phyloP scores from a whole-genome alignment of 1,140 invertebrate genomes.

The Ruditapes philippinarum region DNA sequence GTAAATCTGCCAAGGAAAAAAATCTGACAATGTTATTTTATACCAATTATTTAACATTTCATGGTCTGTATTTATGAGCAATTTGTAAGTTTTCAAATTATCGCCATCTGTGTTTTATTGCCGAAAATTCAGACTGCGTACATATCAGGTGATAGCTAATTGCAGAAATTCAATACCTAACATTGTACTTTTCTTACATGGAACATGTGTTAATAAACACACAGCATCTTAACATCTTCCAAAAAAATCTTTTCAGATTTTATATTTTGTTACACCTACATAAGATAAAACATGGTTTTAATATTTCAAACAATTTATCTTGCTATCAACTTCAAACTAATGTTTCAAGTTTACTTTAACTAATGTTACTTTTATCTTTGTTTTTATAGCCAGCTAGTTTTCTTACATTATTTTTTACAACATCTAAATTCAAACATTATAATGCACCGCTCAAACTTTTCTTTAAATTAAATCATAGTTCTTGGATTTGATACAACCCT shows the following conservation, averaged over 20 bases:
- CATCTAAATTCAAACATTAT: no score
- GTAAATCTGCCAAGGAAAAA: constrained; percentile 40
- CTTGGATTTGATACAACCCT: no score
- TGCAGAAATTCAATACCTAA: constrained; percentile 37
- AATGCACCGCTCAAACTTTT: no score
- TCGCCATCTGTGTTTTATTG: constrained; percentile 46
- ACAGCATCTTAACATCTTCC: not conserved
- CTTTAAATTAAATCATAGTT: no score
- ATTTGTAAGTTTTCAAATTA: constrained; percentile 31
- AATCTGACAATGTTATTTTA: constrained; percentile 29
- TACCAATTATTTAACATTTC: constrained; percentile 41
- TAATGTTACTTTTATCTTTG: no score
- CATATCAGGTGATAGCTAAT: constrained; percentile 24
- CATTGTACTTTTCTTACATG: constrained; percentile 34
- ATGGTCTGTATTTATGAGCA: constrained; percentile 31
- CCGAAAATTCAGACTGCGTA: not conserved
- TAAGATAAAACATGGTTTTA: not conserved
- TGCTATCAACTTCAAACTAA: no score
- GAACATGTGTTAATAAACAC: constrained; percentile 1
- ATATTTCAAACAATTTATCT: no score
- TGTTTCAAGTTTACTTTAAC: no score
- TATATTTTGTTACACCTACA: not conserved
- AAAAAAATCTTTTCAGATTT: constrained; percentile 5
- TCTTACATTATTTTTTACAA: no score
- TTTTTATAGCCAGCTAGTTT: no score